Conservation (phyloP, 2,113 vertebrate genomes). For the Caloenas nicobarica region DNA sequence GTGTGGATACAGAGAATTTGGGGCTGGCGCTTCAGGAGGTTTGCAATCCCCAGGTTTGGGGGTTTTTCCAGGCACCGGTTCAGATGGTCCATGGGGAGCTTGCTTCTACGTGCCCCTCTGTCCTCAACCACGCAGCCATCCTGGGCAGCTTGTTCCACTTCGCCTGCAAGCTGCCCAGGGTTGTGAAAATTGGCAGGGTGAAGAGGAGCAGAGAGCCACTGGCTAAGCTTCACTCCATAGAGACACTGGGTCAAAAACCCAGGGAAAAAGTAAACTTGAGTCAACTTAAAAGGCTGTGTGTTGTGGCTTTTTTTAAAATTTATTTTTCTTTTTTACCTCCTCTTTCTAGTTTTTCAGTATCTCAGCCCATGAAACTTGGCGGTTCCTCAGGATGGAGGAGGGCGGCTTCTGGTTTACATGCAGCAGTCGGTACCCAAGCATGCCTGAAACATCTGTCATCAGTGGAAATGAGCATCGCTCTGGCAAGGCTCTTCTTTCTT, state of each 20-base stretch:
- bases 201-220: not conserved
- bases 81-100: not conserved
- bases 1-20: not conserved
- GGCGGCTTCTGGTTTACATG: not conserved
- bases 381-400: not conserved
- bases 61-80: not conserved
- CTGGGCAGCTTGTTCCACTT: not conserved
- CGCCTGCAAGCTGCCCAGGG: slow-evolving; percentile 13
- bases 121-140: not conserved
- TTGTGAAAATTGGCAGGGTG: not conserved
- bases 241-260: not conserved
- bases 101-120: not conserved
- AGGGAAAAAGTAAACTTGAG: not conserved
- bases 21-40: not conserved
- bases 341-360: not conserved
- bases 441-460: slow-evolving; percentile 3
- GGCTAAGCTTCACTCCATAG: not conserved
- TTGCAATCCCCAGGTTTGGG: not conserved
- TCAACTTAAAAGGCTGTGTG: not conserved
- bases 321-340: not conserved
- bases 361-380: not conserved
- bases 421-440: not conserved
- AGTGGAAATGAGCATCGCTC: not conserved
- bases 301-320: too few species aligned
- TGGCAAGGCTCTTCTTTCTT: slow-evolving; percentile 32